Percentiles rank a stretch among this genome's conserved stretches.
Evolutionary conservation across 2,797 vertebrate genomes (phyloP).

Genomic region (Hippocampus kuda): DNA sequence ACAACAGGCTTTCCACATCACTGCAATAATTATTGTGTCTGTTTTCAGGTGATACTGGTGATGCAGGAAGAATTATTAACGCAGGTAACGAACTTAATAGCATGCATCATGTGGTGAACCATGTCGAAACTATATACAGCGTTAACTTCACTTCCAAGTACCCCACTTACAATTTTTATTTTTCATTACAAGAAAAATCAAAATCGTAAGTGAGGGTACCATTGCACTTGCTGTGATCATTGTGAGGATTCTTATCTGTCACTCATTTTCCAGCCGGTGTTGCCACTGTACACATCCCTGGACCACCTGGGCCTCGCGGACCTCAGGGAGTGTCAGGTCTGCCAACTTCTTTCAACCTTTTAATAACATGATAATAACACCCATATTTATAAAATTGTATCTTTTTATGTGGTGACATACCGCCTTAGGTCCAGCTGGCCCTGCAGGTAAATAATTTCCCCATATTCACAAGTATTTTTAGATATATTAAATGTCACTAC

Average conservation of each 20-base stretch:
- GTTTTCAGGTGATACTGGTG: conserved; percentile 77
- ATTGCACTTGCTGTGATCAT: not conserved
- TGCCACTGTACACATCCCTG: conserved; percentile 73
- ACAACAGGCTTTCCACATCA: not conserved
- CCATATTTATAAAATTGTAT: not conserved
- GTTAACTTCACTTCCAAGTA: too few relatives aligned
- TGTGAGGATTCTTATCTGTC: conserved; percentile 7
- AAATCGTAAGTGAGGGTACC: too few relatives aligned
- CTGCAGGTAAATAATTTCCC: conserved; percentile 70
- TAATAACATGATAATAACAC: not conserved
- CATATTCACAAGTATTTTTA: not conserved
- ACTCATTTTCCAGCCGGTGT: conserved; percentile 67
- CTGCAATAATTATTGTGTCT: conserved; percentile 2
- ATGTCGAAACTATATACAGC: too few relatives aligned
- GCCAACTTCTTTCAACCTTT: not conserved
- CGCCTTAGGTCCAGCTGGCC: conserved; percentile 79
- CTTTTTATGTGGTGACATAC: not conserved
- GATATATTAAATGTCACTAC: not conserved
- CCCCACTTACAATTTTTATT: too few relatives aligned
- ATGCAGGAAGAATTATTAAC: conserved; percentile 76
- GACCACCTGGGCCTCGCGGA: conserved; percentile 80
- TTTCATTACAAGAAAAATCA: too few relatives aligned
- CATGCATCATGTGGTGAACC: not conserved
- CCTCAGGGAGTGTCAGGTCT: conserved; percentile 83
- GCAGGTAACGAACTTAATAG: conserved; percentile 65